Evolutionary conservation across 1,140 invertebrate genomes (phyloP), one percentile per base, ranked within the genome.

Genomic region (Temnothorax longispinosus): DNA sequence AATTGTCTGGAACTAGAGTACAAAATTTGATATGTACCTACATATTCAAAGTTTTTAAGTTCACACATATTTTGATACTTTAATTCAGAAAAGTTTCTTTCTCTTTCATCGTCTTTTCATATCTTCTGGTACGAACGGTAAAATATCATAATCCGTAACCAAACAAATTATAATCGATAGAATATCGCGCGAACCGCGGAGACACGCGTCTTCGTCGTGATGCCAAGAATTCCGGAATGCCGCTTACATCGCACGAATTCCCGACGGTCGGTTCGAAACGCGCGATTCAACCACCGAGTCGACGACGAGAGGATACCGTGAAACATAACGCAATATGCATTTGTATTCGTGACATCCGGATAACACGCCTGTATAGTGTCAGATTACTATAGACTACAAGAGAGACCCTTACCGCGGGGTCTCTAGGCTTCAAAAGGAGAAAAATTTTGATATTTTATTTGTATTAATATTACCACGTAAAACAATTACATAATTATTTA

Each of bases 141-240:
- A 72, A 50, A 27, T 21, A 18, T 50, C 21, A 8, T 8, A 3
- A 74, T 1, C 3, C 8, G 1, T 8, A 7, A 32, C 1, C 18
- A 35, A 54, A 54, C 21, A 27, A 62, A 44, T n/a, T 13, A 35
- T n/a, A 35, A 10, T 74, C 15, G 32, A 74, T 32, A 47, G 60
- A 44, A 5, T 62, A 77, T 62, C 56, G 15, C 74, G 21, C 54
- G 54, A 41, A 18, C 27, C 13, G 35, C 38, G 41, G 15, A 47
- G 41, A 77, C 41, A 54, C 41, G 56, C 8, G 21, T 13, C 75
- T 77, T 44, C 11, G 15, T 21, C 32, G 18, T 54, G 58, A 56
- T 77, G 75, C 27, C 58, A 77, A 62, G 75, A 77, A 77, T 77
- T 44, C 75, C 75, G 75, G 75, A 62, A 77, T 77, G 75, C 56